Evolutionary conservation across 2,113 vertebrate genomes (phyloP), one percentile per base, ranked within the genome.

Genomic region (Oryzias woworae): DNA sequence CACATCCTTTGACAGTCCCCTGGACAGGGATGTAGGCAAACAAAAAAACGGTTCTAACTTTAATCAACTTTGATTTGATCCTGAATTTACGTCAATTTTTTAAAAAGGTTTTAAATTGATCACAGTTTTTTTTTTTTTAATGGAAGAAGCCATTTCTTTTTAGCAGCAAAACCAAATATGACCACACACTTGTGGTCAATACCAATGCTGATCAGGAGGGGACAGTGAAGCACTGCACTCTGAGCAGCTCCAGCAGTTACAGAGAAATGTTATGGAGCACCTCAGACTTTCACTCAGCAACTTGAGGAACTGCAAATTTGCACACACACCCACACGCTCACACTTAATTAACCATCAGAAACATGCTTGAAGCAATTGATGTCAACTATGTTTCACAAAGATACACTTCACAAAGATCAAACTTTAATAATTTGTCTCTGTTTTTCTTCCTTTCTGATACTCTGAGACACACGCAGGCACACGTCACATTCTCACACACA

Each of bases 181-280:
- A 36, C 8, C 36, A 18, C 20, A 6, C n/a, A 20, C 12, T 46
- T 22, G 20, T 20, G 3, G 47, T 51, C 18, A 14, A 7, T 66
- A 62, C 62, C 24, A 52, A 17, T 3, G 3, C 31, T 22, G 46
- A 22, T 8, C 79, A 74, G 31, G 63, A 82, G 84, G 79, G 79
- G 79, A n/a, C 77, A 84, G 78, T 42, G 52, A 16, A 78, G 62
- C 1, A 14, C 46, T 71, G 49, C 50, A 53, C 13, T n/a, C 18
- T 64, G 0, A 46, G 15, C 24, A 46, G 20, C 61, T 44, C 28
- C 28, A 36, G 53, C n/a, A 61, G 28, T 45, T n/a, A 57, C 42
- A 10, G 31, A 5, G 49, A 48, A 18, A 31, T 5, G 20, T 42
- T 12, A 50, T 45, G 20, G 46, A 51, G 4, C 31, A 16, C 46